phyloP scores from a whole-genome alignment of 2,113 vertebrate species.

The Falcunculus frontatus region DNA sequence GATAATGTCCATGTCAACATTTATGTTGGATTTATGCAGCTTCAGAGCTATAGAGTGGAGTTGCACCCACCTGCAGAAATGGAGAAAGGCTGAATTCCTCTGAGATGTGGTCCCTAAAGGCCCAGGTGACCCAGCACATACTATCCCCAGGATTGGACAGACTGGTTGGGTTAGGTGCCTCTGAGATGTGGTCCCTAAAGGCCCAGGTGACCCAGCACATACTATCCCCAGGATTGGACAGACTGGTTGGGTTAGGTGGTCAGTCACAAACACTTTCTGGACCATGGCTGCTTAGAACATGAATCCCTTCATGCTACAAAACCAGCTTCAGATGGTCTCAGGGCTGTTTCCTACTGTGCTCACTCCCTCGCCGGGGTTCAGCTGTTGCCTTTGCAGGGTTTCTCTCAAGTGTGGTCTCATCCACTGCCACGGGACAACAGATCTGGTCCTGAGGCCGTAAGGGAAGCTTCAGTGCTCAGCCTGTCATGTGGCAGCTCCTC shows the following conservation, averaged over 20 bases:
- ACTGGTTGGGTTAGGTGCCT: not conserved
- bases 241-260: not conserved
- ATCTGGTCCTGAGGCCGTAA: not conserved
- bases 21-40: not conserved
- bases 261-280: not conserved
- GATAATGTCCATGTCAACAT: not conserved
- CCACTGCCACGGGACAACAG: not conserved
- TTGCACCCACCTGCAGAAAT: not conserved
- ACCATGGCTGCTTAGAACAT: not conserved
- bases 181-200: not conserved
- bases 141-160: not conserved
- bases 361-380: accelerated
- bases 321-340: no score
- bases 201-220: not conserved
- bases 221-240: not conserved
- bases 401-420: not conserved
- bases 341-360: not conserved
- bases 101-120: not conserved
- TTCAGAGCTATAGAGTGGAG: not conserved
- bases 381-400: not conserved
- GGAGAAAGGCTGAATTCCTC: not conserved
- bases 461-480: not conserved
- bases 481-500: not conserved
- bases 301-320: not conserved
- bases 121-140: not conserved